Evolutionary conservation across 1,140 invertebrate species (phyloP).

Genomic region (Drosophila quadrilineata): DNA sequence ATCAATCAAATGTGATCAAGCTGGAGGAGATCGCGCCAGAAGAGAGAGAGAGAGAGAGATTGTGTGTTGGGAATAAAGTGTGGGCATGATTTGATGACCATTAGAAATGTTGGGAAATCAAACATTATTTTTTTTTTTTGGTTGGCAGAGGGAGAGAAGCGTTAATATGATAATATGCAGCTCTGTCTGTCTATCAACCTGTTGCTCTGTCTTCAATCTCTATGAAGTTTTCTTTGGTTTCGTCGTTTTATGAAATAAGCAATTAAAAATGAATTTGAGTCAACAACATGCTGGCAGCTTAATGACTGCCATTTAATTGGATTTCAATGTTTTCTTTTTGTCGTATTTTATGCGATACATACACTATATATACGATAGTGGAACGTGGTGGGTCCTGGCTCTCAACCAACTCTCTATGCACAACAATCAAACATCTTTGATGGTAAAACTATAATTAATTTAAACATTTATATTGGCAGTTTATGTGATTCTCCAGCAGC

Average conservation of each 20-base stretch:
- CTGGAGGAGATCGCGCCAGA: too few relatives aligned
- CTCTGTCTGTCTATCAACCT: conserved; percentile 49
- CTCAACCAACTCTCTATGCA: not conserved
- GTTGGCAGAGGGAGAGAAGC: conserved; percentile 19
- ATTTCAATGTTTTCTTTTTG: conserved; percentile 77
- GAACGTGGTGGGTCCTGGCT: conserved; percentile 53
- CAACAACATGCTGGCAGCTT: conserved; percentile 65
- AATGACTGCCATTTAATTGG: conserved; percentile 69
- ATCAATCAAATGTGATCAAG: conserved; percentile 70
- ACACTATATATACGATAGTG: not conserved
- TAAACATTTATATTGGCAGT: conserved; percentile 73
- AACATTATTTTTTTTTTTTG: conserved; percentile 25
- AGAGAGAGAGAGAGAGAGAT: conserved; percentile 18
- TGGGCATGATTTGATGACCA: conserved; percentile 31
- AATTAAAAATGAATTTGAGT: conserved; percentile 72
- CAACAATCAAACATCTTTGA: conserved; percentile 42
- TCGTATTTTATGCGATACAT: conserved; percentile 22
- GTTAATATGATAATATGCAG: conserved; percentile 77
- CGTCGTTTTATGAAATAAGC: conserved; percentile 74
- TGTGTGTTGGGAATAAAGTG: conserved; percentile 15
- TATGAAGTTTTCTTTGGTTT: conserved; percentile 30
- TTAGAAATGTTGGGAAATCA: conserved; percentile 20
- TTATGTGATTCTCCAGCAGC: conserved; percentile 50
- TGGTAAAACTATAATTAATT: conserved; percentile 72
- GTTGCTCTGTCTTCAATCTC: conserved; percentile 30